Conservation (phyloP, 2,797 vertebrate species). For the Poecilia gillii region DNA sequence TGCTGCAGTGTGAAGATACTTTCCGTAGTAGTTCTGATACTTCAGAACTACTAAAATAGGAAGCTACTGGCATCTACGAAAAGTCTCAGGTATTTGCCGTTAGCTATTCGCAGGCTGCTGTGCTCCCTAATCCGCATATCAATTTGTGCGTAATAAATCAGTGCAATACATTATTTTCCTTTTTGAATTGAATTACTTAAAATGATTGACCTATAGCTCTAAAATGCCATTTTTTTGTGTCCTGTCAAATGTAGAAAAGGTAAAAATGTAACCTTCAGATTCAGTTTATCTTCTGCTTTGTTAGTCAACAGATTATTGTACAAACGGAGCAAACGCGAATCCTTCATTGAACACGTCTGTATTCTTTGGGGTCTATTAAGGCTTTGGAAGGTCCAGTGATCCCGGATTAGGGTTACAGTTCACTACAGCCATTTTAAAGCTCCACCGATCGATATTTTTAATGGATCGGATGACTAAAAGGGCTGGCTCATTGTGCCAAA, state of each 20-base stretch:
- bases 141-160: neutral
- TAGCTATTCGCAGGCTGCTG: neutral
- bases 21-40: too few relatives aligned
- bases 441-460: conserved; percentile 48
- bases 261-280: conserved; percentile 6
- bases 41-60: neutral
- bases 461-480: conserved; percentile 44
- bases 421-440: conserved; percentile 32
- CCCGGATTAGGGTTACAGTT: conserved; percentile 40
- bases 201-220: neutral
- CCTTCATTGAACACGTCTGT: neutral
- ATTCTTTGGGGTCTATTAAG: neutral
- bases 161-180: neutral
- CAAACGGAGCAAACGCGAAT: neutral
- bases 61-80: neutral
- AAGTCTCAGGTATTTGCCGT: neutral
- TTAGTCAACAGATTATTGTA: conserved; percentile 4
- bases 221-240: neutral
- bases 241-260: conserved; percentile 34
- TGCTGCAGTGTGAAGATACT: neutral
- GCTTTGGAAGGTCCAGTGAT: conserved; percentile 13
- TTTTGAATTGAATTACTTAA: neutral
- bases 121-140: neutral
- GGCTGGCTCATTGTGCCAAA: conserved; percentile 6
- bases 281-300: neutral